Base-by-base conservation (phyloP, 2,888 invertebrate species). In the Phorcus lineatus region DNA sequence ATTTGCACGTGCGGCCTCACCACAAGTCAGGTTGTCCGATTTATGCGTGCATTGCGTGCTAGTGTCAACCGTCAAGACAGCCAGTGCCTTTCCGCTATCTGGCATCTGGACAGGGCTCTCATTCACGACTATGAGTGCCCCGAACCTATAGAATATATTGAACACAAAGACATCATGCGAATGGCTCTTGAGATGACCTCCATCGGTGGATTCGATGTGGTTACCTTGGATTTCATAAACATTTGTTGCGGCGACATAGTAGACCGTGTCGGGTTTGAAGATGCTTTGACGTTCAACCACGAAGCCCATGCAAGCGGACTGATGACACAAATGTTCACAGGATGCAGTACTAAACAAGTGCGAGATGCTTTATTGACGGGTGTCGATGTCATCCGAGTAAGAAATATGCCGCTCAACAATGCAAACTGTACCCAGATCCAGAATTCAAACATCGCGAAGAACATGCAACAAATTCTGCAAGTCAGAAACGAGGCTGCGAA, bases 371-470 rank as follows among this genome's bases (percentile, higher is more conserved):
- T 88, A 2, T 87, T 80, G 40, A 85, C 87, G 24, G 87, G 87
- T 1, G 86, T 87, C 0, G 87, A 88, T 74, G 86, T 86, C 4
- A 86, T 88, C 17, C 85, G 87, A 0, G 87, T 88, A 17, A 86
- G 87, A 0, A 86, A 82, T 77, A 87, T 87, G 86, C 86, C 86
- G 81, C 77, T 80, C n/a, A 81, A 85, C 24, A 86, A 84, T 0
- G 87, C 87, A n/a, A 36, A 4, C 4, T 6, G 1, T 47, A 1
- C 47, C 6, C 6, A 47, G 6, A 86, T 87, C 85, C 88, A 87
- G 74, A 87, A 87, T 0, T 86, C 86, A 2, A 86, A 88, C 81
- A 87, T 82, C 67, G 88, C 86, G 55, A 87, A 87, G 80, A 86
- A 87, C 81, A 86, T 88, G 40, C 85, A 86, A 16, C 74, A 79